Conservation (phyloP, 1,140 invertebrate genomes). For the Ceratitis capitata region DNA sequence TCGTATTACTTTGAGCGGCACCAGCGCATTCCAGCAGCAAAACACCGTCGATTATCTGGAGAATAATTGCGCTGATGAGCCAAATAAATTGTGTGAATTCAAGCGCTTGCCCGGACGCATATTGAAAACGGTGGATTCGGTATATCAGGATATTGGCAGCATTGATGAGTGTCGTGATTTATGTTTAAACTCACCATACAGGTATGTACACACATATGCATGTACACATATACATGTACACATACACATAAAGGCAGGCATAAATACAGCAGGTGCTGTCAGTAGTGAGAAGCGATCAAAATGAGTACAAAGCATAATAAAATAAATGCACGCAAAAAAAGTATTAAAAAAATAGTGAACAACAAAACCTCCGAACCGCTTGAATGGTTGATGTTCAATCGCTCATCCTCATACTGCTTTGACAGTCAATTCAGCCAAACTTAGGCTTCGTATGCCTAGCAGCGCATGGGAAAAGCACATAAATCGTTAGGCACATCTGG, state of each 20-base stretch:
- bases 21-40: constrained; percentile 74
- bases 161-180: constrained; percentile 87
- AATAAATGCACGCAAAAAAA: not conserved
- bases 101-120: constrained; percentile 87
- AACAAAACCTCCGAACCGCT: not conserved
- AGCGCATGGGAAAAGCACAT: too few relatives aligned
- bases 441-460: not conserved
- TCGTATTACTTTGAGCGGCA: constrained; percentile 83
- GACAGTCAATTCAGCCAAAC: not conserved
- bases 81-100: constrained; percentile 91
- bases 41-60: constrained; percentile 86
- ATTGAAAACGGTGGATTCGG: constrained; percentile 92
- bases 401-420: not conserved
- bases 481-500: not conserved
- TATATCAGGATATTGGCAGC: constrained; percentile 88
- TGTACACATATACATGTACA: too few relatives aligned
- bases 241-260: too few relatives aligned
- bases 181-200: constrained; percentile 85
- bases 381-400: too few relatives aligned
- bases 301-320: not conserved
- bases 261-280: not conserved
- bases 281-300: not conserved
- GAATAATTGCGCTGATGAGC: constrained; percentile 90
- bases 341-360: not conserved
- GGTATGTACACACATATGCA: too few relatives aligned